Evolutionary conservation across 2,113 vertebrate genomes (phyloP), one percentile per base, ranked within the genome.

Genomic region (Colaptes auratus): DNA sequence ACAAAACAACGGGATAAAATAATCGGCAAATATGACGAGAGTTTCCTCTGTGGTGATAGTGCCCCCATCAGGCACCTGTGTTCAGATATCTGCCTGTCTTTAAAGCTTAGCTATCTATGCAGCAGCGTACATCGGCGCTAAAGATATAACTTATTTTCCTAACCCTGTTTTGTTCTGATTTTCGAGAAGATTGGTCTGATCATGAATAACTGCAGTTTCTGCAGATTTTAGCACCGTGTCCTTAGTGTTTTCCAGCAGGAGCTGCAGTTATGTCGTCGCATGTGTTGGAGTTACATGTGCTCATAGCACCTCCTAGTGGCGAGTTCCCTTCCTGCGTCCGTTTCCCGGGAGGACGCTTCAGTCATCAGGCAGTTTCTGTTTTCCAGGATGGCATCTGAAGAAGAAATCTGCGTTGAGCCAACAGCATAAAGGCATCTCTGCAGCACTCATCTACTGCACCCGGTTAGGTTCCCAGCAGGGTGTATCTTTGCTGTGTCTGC

Each of bases 31-130:
- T 5, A 10, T 6, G 39, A 0, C 19, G 28, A 23, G 8, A 27
- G 24, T 56, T 46, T 64, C 56, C 42, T 44, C 25, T 31, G 85
- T 52, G 46, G 73, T 31, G 93, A 92, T 27, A 96, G 80, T 96
- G 97, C 97, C 97, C 95, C 60, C 97, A 5, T 7, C 96, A 65
- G 96, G 95, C 31, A 8, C 1, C 6, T 2, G 20, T 20, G 35
- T 4, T 48, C 69, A 61, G 27, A 19, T 0, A 42, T 12, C 31
- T 23, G 35, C 64, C 4, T 1, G 15, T 28, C 46, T 74, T 5
- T 55, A 55, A 42, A 46, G 2, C 7, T 35, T n/a, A 0, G 25
- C 46, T 25, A 12, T 31, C 60, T 18, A 10, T 6, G 14, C 8
- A n/a, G 16, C 19, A 35, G 10, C 0, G 6, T 3, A 21, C 12